These are phyloP conservation scores for Drosophila athabasca DNA, from an alignment of 1,140 invertebrate genomes.

Conservation along the genomic window DNA sequence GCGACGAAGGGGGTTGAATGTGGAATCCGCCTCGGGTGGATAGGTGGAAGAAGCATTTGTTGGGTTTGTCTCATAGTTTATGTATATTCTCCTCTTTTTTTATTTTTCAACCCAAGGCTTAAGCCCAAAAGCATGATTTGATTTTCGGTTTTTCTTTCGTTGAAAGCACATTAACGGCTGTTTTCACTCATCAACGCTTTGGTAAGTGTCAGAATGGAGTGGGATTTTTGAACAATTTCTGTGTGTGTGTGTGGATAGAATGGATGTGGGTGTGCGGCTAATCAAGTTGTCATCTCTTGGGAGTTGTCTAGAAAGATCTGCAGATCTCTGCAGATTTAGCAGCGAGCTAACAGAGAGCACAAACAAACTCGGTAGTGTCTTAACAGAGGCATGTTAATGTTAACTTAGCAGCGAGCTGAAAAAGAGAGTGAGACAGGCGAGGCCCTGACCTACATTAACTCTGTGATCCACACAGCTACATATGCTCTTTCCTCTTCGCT, in stretches of 20 bases:
- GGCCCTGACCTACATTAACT: no score
- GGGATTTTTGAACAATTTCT: slow-evolving; percentile 17
- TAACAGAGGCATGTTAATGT: no score
- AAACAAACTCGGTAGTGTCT: no score
- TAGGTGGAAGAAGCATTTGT: slow-evolving; percentile 2
- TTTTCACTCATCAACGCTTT: slow-evolving; percentile 75
- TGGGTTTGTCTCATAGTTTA: slow-evolving; percentile 14
- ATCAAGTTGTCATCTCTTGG: slow-evolving; percentile 6
- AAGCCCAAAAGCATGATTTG: slow-evolving; percentile 74
- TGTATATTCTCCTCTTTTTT: slow-evolving; percentile 22
- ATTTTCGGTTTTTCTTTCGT: slow-evolving; percentile 53
- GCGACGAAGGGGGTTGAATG: slow-evolving; percentile 28
- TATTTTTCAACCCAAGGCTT: slow-evolving; percentile 45
- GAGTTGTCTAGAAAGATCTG: background rate
- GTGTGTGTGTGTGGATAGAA: no score
- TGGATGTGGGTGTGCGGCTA: slow-evolving; percentile 7
- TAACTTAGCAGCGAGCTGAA: no score
- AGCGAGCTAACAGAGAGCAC: no score
- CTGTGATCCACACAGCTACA: no score
- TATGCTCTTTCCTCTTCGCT: no score
- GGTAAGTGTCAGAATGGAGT: slow-evolving; percentile 47
- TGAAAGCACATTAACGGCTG: slow-evolving; percentile 69
- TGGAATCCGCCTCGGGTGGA: slow-evolving; percentile 28
- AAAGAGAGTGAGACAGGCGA: no score
- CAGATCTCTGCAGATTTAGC: no score